phyloP scores from a whole-genome alignment of 2,888 invertebrate genomes.

The Dasypolia templi region DNA sequence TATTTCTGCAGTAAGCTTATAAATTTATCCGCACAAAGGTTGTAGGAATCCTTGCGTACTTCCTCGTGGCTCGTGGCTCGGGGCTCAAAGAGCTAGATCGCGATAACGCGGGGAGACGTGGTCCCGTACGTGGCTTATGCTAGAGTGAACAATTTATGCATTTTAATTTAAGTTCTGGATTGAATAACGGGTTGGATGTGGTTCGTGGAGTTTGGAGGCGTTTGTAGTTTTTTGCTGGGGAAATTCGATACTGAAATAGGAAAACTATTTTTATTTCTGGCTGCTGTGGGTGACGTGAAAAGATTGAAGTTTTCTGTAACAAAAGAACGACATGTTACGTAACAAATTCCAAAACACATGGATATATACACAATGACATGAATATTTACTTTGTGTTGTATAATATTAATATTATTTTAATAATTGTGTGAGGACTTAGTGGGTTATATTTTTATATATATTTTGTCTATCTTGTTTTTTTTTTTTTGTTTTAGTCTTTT shows the following conservation, averaged over 20 bases:
- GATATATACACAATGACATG: too few relatives aligned
- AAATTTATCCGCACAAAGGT: constrained; percentile 72
- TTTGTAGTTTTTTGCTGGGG: neutral
- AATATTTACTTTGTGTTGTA: too few relatives aligned
- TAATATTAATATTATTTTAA: too few relatives aligned
- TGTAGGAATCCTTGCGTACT: constrained; percentile 76
- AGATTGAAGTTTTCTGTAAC: too few relatives aligned
- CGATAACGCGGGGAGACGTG: constrained; percentile 80
- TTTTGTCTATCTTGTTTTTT: too few relatives aligned
- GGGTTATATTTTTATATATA: too few relatives aligned
- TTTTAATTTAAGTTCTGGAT: constrained; percentile 61
- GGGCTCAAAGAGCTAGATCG: constrained; percentile 84
- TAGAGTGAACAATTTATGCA: constrained; percentile 62
- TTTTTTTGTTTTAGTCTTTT: too few relatives aligned
- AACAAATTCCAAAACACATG: neutral
- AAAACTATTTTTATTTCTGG: neutral
- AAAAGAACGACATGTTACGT: too few relatives aligned
- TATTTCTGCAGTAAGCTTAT: constrained; percentile 61
- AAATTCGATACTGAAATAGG: neutral
- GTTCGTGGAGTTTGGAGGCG: neutral
- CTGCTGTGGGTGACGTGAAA: neutral
- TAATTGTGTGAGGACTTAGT: too few relatives aligned
- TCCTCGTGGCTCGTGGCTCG: constrained; percentile 75
- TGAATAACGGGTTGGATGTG: constrained; percentile 37
- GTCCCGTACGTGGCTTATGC: constrained; percentile 71